Base-by-base conservation (phyloP, 1,140 invertebrate species). In the Ceratoteleas bidentatus region DNA sequence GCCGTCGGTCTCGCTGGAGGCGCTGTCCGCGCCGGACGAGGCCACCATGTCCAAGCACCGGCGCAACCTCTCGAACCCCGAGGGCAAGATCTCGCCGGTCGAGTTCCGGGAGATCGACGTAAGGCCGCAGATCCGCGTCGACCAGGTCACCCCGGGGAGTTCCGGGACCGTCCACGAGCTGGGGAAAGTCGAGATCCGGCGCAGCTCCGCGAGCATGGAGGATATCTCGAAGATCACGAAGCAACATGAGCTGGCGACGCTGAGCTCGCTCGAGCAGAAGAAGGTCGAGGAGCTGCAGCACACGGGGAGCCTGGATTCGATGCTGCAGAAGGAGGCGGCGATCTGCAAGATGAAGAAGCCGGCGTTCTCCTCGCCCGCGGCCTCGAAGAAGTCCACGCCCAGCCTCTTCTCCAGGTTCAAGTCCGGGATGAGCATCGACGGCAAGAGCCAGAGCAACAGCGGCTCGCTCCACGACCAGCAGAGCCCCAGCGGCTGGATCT, bases 171-270 rank as follows among this genome's bases (percentile, higher is more conserved):
- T 86, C 3, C 14, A 69, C 5, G 86, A 85, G 8, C 34, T 86
- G 10, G 86, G 85, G 0, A 91, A 90, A 43, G 70, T 91, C 6
- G 90, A 91, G 54, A 92, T 92, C 15, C 79, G 91, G 10, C 83
- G 90, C 9, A 92, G 91, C 53, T 91, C 90, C 0, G 91, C 90
- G 0, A 91, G 90, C 33, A 92, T 91, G 91, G 91, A 92, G 60
- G 90, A 91, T 40, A 92, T 91, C 33, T 90, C 90, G 10, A 90
- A 91, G 61, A 92, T 91, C 16, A 86, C 87, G 1, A 92, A 91
- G 36, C 88, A 90, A 47, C 86, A 86, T 2, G 90, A 91, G 15
- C 14, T 70, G 2, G 60, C 88, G n/a, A n/a, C n/a, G n/a, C 34
- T 90, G 3, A 88, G 87, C 6, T 74, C 80, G 13, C 62, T 89